These are phyloP conservation scores for Melangyna quadrimaculata DNA, from an alignment of 2,888 invertebrate genomes.

Conservation along the genomic window DNA sequence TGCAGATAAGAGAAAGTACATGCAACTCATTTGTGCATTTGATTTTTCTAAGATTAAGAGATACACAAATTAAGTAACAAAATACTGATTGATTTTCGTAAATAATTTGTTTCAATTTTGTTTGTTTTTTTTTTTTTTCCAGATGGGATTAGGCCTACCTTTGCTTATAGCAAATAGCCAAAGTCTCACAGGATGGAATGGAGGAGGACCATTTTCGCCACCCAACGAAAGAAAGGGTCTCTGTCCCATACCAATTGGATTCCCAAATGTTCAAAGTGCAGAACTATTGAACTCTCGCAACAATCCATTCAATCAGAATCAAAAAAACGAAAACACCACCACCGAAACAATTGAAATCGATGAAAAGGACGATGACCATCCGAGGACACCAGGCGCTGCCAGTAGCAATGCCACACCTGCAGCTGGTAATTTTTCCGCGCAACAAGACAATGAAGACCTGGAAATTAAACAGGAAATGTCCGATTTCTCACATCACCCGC, in stretches of 20 bases:
- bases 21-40: too few species aligned
- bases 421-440: slow-evolving; percentile 30
- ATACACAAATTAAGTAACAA: too few species aligned
- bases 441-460: slow-evolving; percentile 75
- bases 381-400: slow-evolving; percentile 74
- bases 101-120: too few species aligned
- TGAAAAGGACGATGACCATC: slow-evolving; percentile 56
- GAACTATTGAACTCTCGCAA: slow-evolving; percentile 47
- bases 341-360: slow-evolving; percentile 61
- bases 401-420: slow-evolving; percentile 59
- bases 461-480: slow-evolving; percentile 79
- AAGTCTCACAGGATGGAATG: slow-evolving; percentile 78
- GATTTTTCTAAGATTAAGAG: too few species aligned
- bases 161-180: slow-evolving; percentile 78
- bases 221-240: slow-evolving; percentile 75
- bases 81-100: background rate
- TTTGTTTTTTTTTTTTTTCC: slow-evolving; percentile 61
- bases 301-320: slow-evolving; percentile 48
- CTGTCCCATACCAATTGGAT: slow-evolving; percentile 76
- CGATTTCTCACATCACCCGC: slow-evolving; percentile 78
- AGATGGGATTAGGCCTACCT: slow-evolving; percentile 79
- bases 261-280: slow-evolving; percentile 53
- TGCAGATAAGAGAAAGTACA: too few species aligned
- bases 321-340: slow-evolving; percentile 36
- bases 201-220: slow-evolving; percentile 77